Evolutionary conservation across 2,888 invertebrate species (phyloP), one percentile per base, ranked within the genome.

Genomic region (Papilio protenor): DNA sequence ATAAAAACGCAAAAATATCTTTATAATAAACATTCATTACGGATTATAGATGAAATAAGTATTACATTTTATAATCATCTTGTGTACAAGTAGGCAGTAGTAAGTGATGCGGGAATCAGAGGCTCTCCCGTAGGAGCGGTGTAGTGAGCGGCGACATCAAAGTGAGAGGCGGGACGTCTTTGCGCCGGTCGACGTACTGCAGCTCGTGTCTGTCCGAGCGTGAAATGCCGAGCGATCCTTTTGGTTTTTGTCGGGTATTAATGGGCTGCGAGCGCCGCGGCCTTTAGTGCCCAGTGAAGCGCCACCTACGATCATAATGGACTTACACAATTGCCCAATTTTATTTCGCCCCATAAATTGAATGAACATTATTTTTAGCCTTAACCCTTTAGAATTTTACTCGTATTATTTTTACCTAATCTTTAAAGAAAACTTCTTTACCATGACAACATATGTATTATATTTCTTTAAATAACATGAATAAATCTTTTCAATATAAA

Each of bases 201-300:
- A 47, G 71, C 59, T 59, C 66, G 14, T 61, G 76, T 27, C 47
- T 33, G 71, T 27, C 71, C 61, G 45, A 27, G 57, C 61, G 71
- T 49, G 71, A 27, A 72, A 49, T 33, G 61, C 10, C 76, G 59
- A n/a, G 61, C 21, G 66, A 69, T 57, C 75, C 75, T 33, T 72
- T 71, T 71, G 71, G 47, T 76, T 76, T 76, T 76, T 76, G 33
- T 59, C n/a, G 12, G 21, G 27, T 76, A 72, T 76, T 76, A 71
- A 71, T 76, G 76, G 59, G 21, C 21, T 64, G 47, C 47, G 23
- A 73, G 73, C 18, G 52, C 21, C 52, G 71, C n/a, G 73, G 33
- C 40, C 73, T 23, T 71, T 49, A 21, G 18, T 18, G 23, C 27
- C 1, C 61, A 12, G 11, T 23, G 49, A 14, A 33, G 74, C 47